Conservation (phyloP, 2,888 invertebrate genomes). For the Oxyteleia sp. region DNA sequence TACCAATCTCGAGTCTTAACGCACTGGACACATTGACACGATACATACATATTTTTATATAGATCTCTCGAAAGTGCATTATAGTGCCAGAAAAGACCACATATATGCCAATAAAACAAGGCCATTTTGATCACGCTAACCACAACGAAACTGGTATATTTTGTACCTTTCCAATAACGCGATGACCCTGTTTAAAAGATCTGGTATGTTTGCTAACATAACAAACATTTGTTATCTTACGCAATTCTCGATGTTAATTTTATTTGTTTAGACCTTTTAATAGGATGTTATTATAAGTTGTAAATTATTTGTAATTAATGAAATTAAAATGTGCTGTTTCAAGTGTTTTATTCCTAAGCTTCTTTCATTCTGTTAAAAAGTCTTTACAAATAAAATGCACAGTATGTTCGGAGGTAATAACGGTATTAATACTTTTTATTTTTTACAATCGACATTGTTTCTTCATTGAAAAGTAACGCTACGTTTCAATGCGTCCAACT, state of each 20-base stretch:
- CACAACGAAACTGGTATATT: slow-evolving; percentile 73
- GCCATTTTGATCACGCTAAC: slow-evolving; percentile 72
- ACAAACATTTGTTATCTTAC: slow-evolving; percentile 57
- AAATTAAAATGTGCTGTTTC: neutral
- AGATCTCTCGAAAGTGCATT: slow-evolving; percentile 87
- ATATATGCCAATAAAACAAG: slow-evolving; percentile 78
- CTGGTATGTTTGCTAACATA: slow-evolving; percentile 53
- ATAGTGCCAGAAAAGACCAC: slow-evolving; percentile 84
- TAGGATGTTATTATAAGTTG: neutral
- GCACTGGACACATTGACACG: slow-evolving; percentile 83
- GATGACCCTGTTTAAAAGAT: slow-evolving; percentile 59
- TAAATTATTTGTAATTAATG: neutral
- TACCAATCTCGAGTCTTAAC: slow-evolving; percentile 78
- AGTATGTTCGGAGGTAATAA: slow-evolving; percentile 52
- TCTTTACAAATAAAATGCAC: slow-evolving; percentile 33
- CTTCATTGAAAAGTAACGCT: slow-evolving; percentile 24
- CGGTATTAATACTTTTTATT: slow-evolving; percentile 30
- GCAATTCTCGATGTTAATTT: slow-evolving; percentile 37
- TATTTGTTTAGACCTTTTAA: slow-evolving; percentile 28
- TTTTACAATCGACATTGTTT: slow-evolving; percentile 36
- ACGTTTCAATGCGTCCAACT: slow-evolving; percentile 11
- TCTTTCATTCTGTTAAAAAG: slow-evolving; percentile 28
- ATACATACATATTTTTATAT: slow-evolving; percentile 85
- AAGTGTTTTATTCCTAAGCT: neutral
- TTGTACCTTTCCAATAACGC: slow-evolving; percentile 68